These are phyloP conservation scores for Aurelia aurita DNA, from an alignment of 30 jellyfish, hydroid and myxozoan species.

Conservation along the genomic window DNA sequence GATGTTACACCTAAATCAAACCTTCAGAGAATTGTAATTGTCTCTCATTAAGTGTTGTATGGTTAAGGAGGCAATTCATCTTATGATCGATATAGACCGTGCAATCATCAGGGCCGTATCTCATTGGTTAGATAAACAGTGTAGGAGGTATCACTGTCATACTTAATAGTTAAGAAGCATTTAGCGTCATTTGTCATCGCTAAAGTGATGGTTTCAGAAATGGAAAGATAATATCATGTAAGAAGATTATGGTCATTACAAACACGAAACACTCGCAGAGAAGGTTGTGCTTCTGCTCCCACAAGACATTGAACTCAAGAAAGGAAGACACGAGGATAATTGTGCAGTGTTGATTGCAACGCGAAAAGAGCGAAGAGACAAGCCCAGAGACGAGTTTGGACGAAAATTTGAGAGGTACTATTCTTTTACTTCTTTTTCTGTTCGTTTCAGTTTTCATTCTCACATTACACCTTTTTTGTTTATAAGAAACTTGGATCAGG, in stretches of 20 bases:
- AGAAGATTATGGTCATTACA: conserved; percentile 33
- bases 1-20: too few species aligned
- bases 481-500: too few species aligned
- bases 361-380: neutral
- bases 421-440: too few species aligned
- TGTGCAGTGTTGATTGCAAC: neutral
- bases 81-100: too few species aligned
- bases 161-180: conserved; percentile 2
- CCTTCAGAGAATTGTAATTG: too few species aligned
- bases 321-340: neutral
- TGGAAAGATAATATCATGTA: conserved; percentile 49
- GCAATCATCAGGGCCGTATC: too few species aligned
- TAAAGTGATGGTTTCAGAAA: conserved; percentile 43
- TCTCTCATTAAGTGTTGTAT: too few species aligned
- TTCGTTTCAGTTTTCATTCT: too few species aligned
- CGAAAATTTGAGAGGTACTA: too few species aligned
- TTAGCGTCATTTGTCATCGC: conserved; percentile 53
- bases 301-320: neutral
- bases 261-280: conserved; percentile 46
- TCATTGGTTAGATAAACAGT: conserved; percentile 25
- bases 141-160: conserved; percentile 51
- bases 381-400: neutral
- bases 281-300: conserved; percentile 21
- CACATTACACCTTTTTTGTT: too few species aligned
- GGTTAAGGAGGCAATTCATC: too few species aligned